These are phyloP conservation scores for Eurypyga helias DNA, from an alignment of 2,113 vertebrate species.

Conservation along the genomic window DNA sequence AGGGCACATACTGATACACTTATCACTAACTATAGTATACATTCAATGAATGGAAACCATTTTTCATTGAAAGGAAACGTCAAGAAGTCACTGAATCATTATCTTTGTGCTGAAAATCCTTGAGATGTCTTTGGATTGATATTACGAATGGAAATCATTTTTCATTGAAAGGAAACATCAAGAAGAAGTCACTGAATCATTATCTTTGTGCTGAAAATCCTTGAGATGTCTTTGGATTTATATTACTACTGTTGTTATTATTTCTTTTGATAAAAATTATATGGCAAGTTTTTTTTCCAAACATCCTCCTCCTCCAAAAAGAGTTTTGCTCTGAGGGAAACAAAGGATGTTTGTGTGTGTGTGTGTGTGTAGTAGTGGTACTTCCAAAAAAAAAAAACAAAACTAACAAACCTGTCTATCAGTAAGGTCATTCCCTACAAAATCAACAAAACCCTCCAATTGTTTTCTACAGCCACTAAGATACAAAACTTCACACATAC, in stretches of 20 bases:
- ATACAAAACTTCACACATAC: background rate
- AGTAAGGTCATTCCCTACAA: background rate
- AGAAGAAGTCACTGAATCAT: background rate
- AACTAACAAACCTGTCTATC: too few relatives aligned
- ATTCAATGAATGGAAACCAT: background rate
- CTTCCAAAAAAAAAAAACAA: background rate
- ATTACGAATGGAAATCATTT: background rate
- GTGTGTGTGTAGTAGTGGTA: accelerated
- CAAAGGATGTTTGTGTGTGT: accelerated
- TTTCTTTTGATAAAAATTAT: background rate
- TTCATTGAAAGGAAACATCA: too few relatives aligned
- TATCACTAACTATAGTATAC: background rate
- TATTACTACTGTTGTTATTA: background rate
- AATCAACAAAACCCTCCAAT: accelerated
- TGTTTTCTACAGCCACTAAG: background rate
- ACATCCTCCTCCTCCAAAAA: background rate
- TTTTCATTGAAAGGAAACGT: too few relatives aligned
- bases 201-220: background rate
- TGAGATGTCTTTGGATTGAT: background rate
- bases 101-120: background rate
- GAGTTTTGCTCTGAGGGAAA: background rate
- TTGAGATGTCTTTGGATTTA: background rate
- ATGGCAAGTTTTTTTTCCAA: background rate
- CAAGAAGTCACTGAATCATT: background rate
- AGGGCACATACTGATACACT: background rate